phyloP scores from a whole-genome alignment of 2,888 invertebrate species.

The Zeuzera pyrina region DNA sequence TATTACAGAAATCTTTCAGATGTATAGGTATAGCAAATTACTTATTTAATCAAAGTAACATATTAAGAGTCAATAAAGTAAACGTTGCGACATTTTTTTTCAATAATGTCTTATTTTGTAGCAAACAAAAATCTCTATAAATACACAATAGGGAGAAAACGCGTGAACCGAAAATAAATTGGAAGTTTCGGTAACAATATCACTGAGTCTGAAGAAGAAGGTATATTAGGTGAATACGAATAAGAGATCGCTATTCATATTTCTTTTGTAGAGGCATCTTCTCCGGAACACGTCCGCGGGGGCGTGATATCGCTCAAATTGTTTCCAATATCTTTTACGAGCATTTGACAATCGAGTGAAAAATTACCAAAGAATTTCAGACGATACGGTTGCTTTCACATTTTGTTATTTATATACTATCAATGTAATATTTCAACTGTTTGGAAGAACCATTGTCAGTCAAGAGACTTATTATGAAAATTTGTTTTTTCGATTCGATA shows the following conservation, averaged over 20 bases:
- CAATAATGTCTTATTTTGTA: no score
- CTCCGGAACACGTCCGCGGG: slow-evolving; percentile 32
- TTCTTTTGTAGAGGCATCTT: slow-evolving; percentile 30
- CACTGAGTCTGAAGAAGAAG: slow-evolving; percentile 16
- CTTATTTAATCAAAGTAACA: no score
- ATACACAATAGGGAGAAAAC: slow-evolving; percentile 3
- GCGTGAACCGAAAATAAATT: slow-evolving; percentile 13
- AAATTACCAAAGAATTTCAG: slow-evolving; percentile 45
- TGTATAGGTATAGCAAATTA: no score
- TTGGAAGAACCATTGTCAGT: no score
- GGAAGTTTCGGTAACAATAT: slow-evolving; percentile 22
- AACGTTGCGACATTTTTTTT: no score
- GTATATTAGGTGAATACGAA: slow-evolving; percentile 23
- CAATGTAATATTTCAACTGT: neutral
- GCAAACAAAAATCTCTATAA: no score
- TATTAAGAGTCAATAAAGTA: no score
- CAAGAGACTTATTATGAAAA: no score
- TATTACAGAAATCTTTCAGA: slow-evolving; percentile 13
- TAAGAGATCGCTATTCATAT: slow-evolving; percentile 36
- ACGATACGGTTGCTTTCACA: slow-evolving; percentile 45
- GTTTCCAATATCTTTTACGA: slow-evolving; percentile 66
- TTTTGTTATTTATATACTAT: slow-evolving; percentile 32
- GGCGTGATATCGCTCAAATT: slow-evolving; percentile 58
- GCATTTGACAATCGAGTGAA: slow-evolving; percentile 59
- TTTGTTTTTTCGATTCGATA: no score